Evolutionary conservation across 1,140 invertebrate genomes (phyloP).

Genomic region (Thaumatotibia leucotreta): DNA sequence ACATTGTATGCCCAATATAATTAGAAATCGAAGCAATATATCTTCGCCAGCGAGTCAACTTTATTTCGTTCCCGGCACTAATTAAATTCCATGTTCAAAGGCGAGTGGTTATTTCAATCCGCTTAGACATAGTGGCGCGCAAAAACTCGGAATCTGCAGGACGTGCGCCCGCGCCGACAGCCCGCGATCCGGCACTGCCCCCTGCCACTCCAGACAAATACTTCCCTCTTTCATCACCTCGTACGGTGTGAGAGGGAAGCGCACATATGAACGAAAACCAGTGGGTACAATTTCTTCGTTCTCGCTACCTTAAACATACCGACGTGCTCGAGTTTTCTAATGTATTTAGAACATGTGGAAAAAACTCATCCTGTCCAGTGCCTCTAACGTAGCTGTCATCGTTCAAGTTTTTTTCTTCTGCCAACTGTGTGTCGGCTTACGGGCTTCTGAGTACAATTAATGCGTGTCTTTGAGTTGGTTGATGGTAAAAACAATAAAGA

Average conservation of each 20-base stretch:
- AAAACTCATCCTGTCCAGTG: conserved; percentile 37
- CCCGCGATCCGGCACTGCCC: background rate
- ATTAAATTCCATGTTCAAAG: conserved; percentile 46
- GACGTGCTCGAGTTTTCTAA: conserved; percentile 47
- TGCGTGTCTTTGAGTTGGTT: no score
- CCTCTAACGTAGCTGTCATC: conserved; percentile 31
- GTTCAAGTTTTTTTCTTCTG: conserved; percentile 21
- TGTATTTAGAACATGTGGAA: conserved; percentile 60
- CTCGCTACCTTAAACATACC: conserved; percentile 8
- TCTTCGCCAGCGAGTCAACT: conserved; percentile 22
- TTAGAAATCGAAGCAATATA: background rate
- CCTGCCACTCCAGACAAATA: background rate
- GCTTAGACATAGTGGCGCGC: conserved; percentile 57
- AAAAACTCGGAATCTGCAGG: conserved; percentile 56
- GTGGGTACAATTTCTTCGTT: background rate
- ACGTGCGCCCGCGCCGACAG: conserved; percentile 29
- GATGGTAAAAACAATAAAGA: no score
- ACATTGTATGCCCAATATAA: background rate
- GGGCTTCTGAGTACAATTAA: no score
- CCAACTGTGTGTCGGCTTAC: background rate
- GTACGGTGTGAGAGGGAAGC: background rate
- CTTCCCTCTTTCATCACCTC: background rate
- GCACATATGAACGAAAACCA: background rate
- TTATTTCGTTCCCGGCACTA: conserved; percentile 36
- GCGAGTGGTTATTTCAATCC: conserved; percentile 60